phyloP scores from a whole-genome alignment of 2,888 invertebrate species.

The Spodoptera picta region DNA sequence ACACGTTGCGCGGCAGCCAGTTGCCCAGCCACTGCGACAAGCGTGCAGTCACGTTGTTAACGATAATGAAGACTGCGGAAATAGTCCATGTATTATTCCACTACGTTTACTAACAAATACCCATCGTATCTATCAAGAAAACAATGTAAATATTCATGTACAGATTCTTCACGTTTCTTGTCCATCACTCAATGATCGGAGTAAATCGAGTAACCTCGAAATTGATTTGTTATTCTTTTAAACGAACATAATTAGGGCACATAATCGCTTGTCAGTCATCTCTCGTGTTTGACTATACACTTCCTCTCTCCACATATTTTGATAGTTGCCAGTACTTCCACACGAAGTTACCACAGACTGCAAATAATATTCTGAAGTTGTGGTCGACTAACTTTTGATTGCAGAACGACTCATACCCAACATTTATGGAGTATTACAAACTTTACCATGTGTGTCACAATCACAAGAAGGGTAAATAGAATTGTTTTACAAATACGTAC shows the following conservation, averaged over 20 bases:
- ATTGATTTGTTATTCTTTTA: constrained; percentile 4
- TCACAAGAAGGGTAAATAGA: constrained; percentile 27
- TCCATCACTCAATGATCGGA: constrained; percentile 8
- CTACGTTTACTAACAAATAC: too few relatives aligned
- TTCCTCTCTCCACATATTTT: background rate
- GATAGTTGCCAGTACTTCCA: constrained; percentile 1
- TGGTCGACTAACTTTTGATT: constrained; percentile 34
- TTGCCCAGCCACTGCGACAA: too few relatives aligned
- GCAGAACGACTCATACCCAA: constrained; percentile 17
- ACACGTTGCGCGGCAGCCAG: too few relatives aligned
- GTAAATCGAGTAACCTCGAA: too few relatives aligned
- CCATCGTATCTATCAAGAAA: too few relatives aligned
- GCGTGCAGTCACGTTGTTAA: too few relatives aligned
- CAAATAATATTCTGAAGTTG: constrained; percentile 28
- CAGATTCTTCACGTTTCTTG: too few relatives aligned
- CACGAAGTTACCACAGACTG: constrained; percentile 2
- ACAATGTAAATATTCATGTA: too few relatives aligned
- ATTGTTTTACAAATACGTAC: constrained; percentile 39
- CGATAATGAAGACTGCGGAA: too few relatives aligned
- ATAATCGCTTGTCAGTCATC: constrained; percentile 9
- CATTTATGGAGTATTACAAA: constrained; percentile 25
- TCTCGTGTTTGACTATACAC: background rate
- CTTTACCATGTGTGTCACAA: constrained; percentile 27
- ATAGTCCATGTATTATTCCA: too few relatives aligned
- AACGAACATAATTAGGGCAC: background rate